Evolutionary conservation across 2,888 invertebrate species (phyloP), one percentile per base, ranked within the genome.

Genomic region (Portevinia maculata): DNA sequence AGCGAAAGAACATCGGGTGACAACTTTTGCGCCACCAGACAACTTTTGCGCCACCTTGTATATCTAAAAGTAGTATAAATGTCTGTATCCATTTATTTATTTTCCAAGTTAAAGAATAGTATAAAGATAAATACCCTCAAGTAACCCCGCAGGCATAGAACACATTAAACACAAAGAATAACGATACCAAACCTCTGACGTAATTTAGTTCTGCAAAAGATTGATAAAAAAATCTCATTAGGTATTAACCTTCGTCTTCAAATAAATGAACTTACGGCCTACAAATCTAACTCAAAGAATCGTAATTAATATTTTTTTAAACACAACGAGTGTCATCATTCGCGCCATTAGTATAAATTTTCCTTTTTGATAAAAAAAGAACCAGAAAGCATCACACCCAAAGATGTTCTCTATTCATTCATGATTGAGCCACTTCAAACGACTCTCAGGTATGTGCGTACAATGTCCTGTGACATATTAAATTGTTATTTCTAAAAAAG

Each of bases 401-500:
- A 15, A 15, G 7, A 7, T 2, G 8, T 13, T 39, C 15, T 15
- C 7, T 24, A n/a, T n/a, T 24, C 24, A 3, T 24, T 24, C 5
- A 24, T 39, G 13, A 39, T 39, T 39, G 39, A 15, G 39, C 39
- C 39, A 15, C 39, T 39, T 15, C 39, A 15, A 39, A 39, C 13
- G 15, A 39, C 6, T 15, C 15, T 13, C 8, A 15, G 1, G 39
- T 39, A 7, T 39, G 39, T 13, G 39, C 39, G 39, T 39, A 39
- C 39, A 39, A 39, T 2, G 7, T 7, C 13, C 39, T 39, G n/a
- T 39, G 13, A n/a, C 7, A 13, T 13, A 39, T 15, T 13, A 39
- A 39, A 39, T 39, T 39, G 39, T 39, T 39, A 39, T 39, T 39
- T 39, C 39, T 13, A 39, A 39, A 39, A 7, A 15, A 13, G 13